These are phyloP conservation scores for Peromyscus polionotus DNA, from an alignment of 2,113 vertebrate genomes.

Conservation along the genomic window DNA sequence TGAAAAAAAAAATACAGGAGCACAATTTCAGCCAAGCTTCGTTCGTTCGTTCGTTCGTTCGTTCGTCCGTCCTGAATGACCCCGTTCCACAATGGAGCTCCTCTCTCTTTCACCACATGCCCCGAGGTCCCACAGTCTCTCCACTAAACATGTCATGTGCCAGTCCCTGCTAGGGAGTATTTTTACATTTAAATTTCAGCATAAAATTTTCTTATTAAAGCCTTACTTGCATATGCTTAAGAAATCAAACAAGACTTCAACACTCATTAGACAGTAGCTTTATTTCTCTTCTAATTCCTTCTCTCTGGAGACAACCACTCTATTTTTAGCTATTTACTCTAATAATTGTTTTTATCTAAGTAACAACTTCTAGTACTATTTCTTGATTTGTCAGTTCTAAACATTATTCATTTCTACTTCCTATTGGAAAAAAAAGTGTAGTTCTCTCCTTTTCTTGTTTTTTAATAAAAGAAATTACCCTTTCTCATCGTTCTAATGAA, in stretches of 20 bases:
- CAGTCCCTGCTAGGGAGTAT: not conserved
- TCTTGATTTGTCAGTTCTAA: slow-evolving; percentile 53
- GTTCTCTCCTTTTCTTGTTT: not conserved
- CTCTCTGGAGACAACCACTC: not conserved
- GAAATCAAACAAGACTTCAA: not conserved
- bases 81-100: not conserved
- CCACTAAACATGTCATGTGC: not conserved
- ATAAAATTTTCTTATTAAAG: slow-evolving; percentile 8
- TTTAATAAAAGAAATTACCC: not conserved
- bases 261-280: not conserved
- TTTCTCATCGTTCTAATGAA: slow-evolving; percentile 15
- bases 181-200: not conserved
- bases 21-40: not conserved
- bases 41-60: not conserved
- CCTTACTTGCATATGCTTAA: not conserved
- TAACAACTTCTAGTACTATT: slow-evolving; percentile 29
- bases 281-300: slow-evolving; percentile 11
- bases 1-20: not conserved
- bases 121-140: not conserved
- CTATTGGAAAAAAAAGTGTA: not conserved
- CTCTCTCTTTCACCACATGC: not conserved
- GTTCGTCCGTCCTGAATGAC: not conserved
- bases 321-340: slow-evolving; percentile 5
- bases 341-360: slow-evolving; percentile 31
- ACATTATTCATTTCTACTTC: slow-evolving; percentile 15